A percentile compares a stretch with the other conserved stretches of the same genome.
These are phyloP conservation scores for Empidonax alnorum DNA, from an alignment of 2,113 vertebrate genomes.

Conservation along the genomic window DNA sequence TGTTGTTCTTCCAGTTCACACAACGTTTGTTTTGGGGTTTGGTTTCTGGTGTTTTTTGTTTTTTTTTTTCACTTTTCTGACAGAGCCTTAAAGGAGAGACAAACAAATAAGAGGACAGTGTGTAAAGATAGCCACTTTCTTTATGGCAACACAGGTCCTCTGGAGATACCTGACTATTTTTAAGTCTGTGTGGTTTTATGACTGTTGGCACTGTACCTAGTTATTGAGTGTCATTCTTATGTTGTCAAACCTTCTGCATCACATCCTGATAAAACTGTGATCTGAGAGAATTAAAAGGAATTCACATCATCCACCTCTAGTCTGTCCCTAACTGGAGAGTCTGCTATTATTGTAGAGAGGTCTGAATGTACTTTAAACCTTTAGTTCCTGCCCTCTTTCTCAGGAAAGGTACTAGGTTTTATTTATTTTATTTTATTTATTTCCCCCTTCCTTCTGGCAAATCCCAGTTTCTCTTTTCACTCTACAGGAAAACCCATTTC, in stretches of 20 bases:
- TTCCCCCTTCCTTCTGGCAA: neutral
- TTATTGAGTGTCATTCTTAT: neutral
- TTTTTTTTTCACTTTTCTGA: neutral
- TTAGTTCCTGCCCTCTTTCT: neutral
- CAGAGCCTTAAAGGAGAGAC: neutral
- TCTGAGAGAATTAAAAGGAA: neutral
- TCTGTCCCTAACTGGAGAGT: neutral
- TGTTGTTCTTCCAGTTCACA: neutral
- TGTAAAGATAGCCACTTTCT: neutral
- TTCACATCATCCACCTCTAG: neutral
- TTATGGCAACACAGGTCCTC: neutral
- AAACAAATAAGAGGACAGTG: neutral
- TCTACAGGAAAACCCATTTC: neutral
- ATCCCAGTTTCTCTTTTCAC: neutral
- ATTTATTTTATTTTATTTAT: neutral
- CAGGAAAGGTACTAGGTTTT: neutral
- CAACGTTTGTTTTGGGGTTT: neutral
- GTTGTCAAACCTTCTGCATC: neutral
- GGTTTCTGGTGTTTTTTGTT: neutral
- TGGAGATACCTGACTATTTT: neutral
- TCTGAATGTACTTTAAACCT: neutral
- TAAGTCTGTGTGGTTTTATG: neutral
- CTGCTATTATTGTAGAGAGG: neutral
- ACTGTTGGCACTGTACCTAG: neutral
- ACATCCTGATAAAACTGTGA: neutral